Evolutionary conservation across 2,888 invertebrate species (phyloP), one percentile per base, ranked within the genome.

Genomic region (Ophion ventricosus): DNA sequence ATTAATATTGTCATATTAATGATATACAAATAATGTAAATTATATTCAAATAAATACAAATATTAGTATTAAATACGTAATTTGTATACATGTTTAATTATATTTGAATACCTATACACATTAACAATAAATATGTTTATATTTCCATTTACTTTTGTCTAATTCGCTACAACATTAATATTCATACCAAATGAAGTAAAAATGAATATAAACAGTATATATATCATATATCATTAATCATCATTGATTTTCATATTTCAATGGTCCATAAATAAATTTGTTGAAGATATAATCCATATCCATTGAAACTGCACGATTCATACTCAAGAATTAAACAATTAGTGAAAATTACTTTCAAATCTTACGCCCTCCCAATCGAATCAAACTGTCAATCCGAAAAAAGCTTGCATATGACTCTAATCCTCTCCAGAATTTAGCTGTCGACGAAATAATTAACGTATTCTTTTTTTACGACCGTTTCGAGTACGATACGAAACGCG

Each of bases 401-500:
- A 49, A 17, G 17, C 1, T 11, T 17, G 14, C 4, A 17, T 49
- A 4, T 49, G 49, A 17, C 49, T 49, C 17, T 11, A 17, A 49
- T 49, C 14, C 11, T 14, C 11, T 49, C 49, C 17, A 17, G 17
- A 49, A 49, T n/a, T 1, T 14, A 25, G 1, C 17, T 43, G 23
- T 8, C 40, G 20, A 49, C 43, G 26, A 67, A 49, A 8, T 25
- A 67, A 67, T 67, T 67, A 67, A 49, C 49, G 14, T 14, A 8
- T 63, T 54, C 26, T 72, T 63, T 61, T 26, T 40, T 25, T 72
- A 72, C 11, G 40, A 61, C 35, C 66, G 61, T 74, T 25, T 26
- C 61, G 61, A 26, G 20, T 25, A 59, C 26, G 26, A 17, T 40
- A 59, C 49, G 26, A 23, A 56, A 35, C 26, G 59, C 26, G 61